Base-by-base conservation (phyloP, 1,140 invertebrate genomes). In the Drosophila prosaltans region DNA sequence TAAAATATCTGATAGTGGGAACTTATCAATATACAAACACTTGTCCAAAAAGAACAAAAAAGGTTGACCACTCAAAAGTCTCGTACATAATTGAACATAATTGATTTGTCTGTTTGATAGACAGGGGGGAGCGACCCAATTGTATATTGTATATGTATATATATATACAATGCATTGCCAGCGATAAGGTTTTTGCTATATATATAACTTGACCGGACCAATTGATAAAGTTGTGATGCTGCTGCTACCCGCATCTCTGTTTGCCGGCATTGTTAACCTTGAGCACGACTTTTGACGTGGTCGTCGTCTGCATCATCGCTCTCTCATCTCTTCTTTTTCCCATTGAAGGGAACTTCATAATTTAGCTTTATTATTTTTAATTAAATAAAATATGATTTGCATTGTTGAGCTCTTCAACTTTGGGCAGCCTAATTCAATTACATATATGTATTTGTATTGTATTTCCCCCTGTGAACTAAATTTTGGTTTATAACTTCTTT, bases 321-420 rank as follows among this genome's bases (percentile, higher is more conserved):
- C 40, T 45, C n/a, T 10, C 2, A 2, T 59, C 32, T 60, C 21
- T 26, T 10, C 40, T 5, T 75, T n/a, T 59, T n/a, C 8, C 24
- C 39, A 39, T 78, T 77, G 70, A 45, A 62, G 58, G 72, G 75
- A 81, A 81, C 75, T 81, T 84, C 78, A 85, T 85, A 74, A 72
- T 80, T 78, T 65, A 77, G 68, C 75, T 86, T 89, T 73, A 89
- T 89, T 81, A 89, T 84, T 89, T 74, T 89, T 73, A 89, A 89
- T 89, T 89, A 89, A 89, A 89, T 86, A 83, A 72, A 82, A 86
- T 84, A 81, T 81, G 85, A 89, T 84, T 89, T 89, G 81, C 80
- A 89, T 89, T 84, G 84, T 81, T 70, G 60, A 62, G 69, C 74
- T 88, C 78, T 72, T 78, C 69, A 76, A 85, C 78, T 81, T 75